Percentiles rank a stretch among this genome's conserved stretches.
These are phyloP conservation scores for Triplophysa yarkandensis DNA, from an alignment of 2,797 vertebrate genomes.

Conservation along the genomic window DNA sequence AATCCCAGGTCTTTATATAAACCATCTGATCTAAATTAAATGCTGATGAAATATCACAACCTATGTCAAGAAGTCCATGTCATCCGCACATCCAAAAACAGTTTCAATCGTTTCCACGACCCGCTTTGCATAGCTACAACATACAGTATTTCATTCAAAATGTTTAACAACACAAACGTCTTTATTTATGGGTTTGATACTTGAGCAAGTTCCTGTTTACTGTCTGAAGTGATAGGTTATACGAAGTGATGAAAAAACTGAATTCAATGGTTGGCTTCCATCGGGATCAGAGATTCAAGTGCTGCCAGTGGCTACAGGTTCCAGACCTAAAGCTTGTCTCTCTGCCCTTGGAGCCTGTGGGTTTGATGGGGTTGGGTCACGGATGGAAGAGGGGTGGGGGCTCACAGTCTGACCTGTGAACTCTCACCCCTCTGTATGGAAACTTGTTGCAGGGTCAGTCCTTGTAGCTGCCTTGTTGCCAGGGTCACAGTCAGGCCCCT, in stretches of 20 bases:
- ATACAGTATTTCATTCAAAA: neutral
- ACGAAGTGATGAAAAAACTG: no score
- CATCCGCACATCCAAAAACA: neutral
- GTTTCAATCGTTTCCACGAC: neutral
- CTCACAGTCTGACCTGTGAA: slow-evolving; percentile 94
- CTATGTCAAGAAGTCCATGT: neutral
- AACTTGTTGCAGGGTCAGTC: slow-evolving; percentile 95
- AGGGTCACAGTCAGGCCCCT: slow-evolving; percentile 90
- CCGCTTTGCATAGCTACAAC: slow-evolving; percentile 7
- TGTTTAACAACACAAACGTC: neutral
- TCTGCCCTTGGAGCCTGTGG: slow-evolving; percentile 26
- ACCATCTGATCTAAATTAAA: slow-evolving; percentile 23
- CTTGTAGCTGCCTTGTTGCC: slow-evolving; percentile 93
- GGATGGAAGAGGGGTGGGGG: slow-evolving; percentile 85
- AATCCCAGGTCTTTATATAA: slow-evolving; percentile 18
- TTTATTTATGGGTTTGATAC: no score
- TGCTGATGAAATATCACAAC: neutral
- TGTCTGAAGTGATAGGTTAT: neutral
- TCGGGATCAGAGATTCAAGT: slow-evolving; percentile 6
- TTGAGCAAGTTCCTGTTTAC: neutral
- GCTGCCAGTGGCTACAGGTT: slow-evolving; percentile 31
- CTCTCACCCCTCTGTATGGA: slow-evolving; percentile 95
- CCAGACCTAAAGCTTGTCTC: slow-evolving; percentile 11
- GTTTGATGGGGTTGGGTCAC: slow-evolving; percentile 64
- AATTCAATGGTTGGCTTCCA: slow-evolving; percentile 5